Conservation (phyloP, 2,113 vertebrate genomes). For the Microtus oregoni region DNA sequence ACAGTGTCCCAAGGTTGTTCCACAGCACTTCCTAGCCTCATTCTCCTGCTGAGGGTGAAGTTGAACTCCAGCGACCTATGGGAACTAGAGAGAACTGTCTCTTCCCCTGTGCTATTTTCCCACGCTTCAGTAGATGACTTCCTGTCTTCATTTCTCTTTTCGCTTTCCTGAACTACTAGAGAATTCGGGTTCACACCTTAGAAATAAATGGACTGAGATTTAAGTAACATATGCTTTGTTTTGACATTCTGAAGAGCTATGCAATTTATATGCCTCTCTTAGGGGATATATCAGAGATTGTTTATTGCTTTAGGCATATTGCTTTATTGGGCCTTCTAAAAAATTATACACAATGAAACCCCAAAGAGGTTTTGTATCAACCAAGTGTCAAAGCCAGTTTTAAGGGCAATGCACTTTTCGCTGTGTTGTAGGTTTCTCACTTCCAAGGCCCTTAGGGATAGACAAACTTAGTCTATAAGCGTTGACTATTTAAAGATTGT, state of each 20-base stretch:
- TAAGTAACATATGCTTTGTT: not conserved
- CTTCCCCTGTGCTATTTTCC: not conserved
- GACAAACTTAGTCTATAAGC: constrained; percentile 19
- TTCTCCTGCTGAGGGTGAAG: not conserved
- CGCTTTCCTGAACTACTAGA: not conserved
- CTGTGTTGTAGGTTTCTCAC: not conserved
- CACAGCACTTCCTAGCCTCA: not conserved
- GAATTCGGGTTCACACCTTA: not conserved
- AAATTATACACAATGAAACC: not conserved
- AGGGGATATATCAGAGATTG: not conserved
- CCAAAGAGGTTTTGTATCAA: constrained; percentile 19
- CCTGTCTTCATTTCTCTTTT: constrained; percentile 46
- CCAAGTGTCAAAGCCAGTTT: not conserved
- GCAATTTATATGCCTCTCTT: not conserved
- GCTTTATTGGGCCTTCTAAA: not conserved
- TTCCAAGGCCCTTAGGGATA: not conserved
- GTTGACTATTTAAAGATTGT: constrained; percentile 42
- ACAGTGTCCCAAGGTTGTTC: not conserved
- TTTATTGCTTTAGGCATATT: constrained; percentile 43
- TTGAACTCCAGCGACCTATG: not conserved
- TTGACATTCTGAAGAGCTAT: not conserved
- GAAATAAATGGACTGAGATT: not conserved
- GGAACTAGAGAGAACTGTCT: not conserved
- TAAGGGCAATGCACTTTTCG: not conserved
- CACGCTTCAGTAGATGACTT: not conserved